Evolutionary conservation across 2,888 invertebrate genomes (phyloP), one percentile per base, ranked within the genome.

Genomic region (Microctonus brassicae): DNA sequence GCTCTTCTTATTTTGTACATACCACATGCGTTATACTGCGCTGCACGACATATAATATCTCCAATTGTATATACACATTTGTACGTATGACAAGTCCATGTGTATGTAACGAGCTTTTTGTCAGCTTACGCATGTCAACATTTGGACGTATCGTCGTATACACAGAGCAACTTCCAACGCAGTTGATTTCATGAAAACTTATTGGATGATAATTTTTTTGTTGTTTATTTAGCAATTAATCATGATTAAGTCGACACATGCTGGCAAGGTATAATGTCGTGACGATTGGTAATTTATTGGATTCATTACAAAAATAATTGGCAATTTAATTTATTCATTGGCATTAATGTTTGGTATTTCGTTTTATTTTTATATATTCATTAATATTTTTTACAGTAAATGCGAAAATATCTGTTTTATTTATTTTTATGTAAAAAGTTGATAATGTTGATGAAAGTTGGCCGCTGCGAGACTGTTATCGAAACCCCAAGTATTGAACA

Each of bases 381-480:
- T 66, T 39, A 57, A 39, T 55, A 29, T 10, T 29, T 58, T 11
- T 39, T 47, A 33, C 52, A 47, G 7, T 52, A 5, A 47, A 17
- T 55, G 55, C 17, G n/a, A 58, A 3, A 29, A 17, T 58, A 29
- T 58, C 24, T 7, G 13, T 29, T 4, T 42, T 47, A 22, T 13
- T 26, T 13, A 22, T 13, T 26, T 13, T 26, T 22, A 22, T 10
- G 6, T 13, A 10, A 20, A 34, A 34, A 60, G 36, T 60, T 20
- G 42, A 42, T 62, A 39, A 62, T 62, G n/a, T n/a, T n/a, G n/a
- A n/a, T n/a, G n/a, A n/a, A n/a, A n/a, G n/a, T n/a, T n/a, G n/a
- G n/a, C n/a, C n/a, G n/a, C n/a, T n/a, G n/a, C n/a, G 79, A 83
- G 85, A 86, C 86, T 73, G 64, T 76, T 82, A 85, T 85, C 84